phyloP scores from a whole-genome alignment of 2,888 invertebrate species.

The Euclidia mi region DNA sequence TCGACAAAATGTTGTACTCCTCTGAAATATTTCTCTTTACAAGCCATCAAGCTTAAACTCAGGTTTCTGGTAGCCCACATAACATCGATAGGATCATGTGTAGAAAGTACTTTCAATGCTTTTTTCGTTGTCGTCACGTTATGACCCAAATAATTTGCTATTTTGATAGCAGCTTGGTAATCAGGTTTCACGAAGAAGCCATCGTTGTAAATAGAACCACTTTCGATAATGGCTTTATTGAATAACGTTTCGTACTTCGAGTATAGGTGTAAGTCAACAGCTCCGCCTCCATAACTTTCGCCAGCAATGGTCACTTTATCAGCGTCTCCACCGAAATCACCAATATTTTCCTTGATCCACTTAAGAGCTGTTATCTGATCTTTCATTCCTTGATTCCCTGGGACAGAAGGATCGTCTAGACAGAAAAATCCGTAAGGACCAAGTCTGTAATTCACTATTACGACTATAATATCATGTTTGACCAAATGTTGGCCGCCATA shows the following conservation, averaged over 20 bases:
- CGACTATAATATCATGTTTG: constrained; percentile 66
- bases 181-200: constrained; percentile 60
- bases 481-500: constrained; percentile 69
- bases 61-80: constrained; percentile 58
- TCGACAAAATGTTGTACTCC: constrained; percentile 57
- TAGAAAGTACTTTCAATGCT: constrained; percentile 63
- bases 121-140: constrained; percentile 46
- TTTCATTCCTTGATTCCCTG: constrained; percentile 75
- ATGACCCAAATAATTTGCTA: constrained; percentile 65
- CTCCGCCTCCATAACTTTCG: constrained; percentile 74
- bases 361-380: constrained; percentile 72
- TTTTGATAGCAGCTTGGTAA: constrained; percentile 57
- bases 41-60: constrained; percentile 54
- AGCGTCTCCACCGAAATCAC: constrained; percentile 70
- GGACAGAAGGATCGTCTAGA: constrained; percentile 64
- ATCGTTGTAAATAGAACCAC: constrained; percentile 64
- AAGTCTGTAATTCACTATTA: constrained; percentile 72
- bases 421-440: constrained; percentile 81
- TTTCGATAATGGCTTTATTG: constrained; percentile 69
- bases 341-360: constrained; percentile 75
- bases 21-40: constrained; percentile 61
- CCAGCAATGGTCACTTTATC: constrained; percentile 73
- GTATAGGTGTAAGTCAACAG: constrained; percentile 71
- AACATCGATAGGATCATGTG: constrained; percentile 58
- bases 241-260: constrained; percentile 66